Conservation (phyloP, 2,797 vertebrate genomes). For the Pseudocheirus occidentalis region DNA sequence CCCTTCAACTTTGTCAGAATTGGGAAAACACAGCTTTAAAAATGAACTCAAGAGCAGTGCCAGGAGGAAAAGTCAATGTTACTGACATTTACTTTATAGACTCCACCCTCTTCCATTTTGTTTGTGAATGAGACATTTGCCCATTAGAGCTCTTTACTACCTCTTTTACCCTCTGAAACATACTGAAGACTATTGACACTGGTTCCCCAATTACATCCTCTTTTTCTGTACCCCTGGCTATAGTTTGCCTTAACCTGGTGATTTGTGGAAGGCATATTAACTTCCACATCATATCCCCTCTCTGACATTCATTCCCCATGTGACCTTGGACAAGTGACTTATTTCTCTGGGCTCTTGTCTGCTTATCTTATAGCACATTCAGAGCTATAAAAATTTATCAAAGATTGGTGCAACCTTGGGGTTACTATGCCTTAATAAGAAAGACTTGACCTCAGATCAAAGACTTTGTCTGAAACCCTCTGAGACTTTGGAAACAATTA, state of each 20-base stretch:
- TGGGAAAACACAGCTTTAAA: neutral
- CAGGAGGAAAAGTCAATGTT: neutral
- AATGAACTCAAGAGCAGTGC: neutral
- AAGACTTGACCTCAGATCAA: neutral
- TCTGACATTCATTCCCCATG: neutral
- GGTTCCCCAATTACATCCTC: neutral
- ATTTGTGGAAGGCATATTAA: neutral
- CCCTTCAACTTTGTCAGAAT: neutral
- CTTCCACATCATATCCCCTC: too few relatives aligned
- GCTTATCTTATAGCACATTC: neutral
- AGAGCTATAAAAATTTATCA: neutral
- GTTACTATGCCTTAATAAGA: neutral
- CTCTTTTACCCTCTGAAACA: neutral
- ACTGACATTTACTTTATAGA: neutral
- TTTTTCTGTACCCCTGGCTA: neutral
- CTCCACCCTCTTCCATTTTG: neutral
- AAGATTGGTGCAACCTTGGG: neutral
- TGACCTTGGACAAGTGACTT: neutral
- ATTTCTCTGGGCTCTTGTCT: neutral
- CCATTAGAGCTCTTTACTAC: neutral
- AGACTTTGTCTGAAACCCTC: neutral
- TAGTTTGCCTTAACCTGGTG: neutral
- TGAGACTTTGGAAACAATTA: neutral
- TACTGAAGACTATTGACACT: neutral
- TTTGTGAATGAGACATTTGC: neutral